phyloP scores from a whole-genome alignment of 2,797 vertebrate species.

The Tragelaphus eurycerus region DNA sequence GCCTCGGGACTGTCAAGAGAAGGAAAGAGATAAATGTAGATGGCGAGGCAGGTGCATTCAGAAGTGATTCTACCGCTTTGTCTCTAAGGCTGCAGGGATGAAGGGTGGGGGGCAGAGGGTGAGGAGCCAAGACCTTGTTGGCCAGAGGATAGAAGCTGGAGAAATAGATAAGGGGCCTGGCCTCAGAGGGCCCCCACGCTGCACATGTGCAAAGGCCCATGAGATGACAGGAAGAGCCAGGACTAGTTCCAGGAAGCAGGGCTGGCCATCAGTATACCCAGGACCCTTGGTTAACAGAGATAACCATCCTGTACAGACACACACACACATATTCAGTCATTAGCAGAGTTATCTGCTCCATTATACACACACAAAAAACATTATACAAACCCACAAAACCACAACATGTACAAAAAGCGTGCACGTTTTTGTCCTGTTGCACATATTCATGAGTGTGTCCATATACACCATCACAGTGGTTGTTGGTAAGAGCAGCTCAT shows the following conservation, averaged over 20 bases:
- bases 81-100: neutral
- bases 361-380: neutral
- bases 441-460: neutral
- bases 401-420: neutral
- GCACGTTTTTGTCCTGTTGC: neutral
- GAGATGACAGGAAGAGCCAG: neutral
- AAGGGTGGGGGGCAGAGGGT: neutral
- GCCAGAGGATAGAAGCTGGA: neutral
- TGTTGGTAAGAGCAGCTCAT: neutral
- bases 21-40: neutral
- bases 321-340: neutral
- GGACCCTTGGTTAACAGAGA: neutral
- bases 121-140: neutral
- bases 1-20: neutral
- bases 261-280: neutral
- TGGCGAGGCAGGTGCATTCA: neutral
- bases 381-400: neutral
- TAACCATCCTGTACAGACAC: neutral
- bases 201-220: neutral
- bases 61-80: neutral
- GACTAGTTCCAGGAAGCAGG: neutral
- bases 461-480: slow-evolving; percentile 32
- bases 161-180: neutral
- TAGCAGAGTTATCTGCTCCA: neutral
- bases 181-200: neutral